These are phyloP conservation scores for Smithornis capensis DNA, from an alignment of 2,113 vertebrate genomes.

Conservation along the genomic window DNA sequence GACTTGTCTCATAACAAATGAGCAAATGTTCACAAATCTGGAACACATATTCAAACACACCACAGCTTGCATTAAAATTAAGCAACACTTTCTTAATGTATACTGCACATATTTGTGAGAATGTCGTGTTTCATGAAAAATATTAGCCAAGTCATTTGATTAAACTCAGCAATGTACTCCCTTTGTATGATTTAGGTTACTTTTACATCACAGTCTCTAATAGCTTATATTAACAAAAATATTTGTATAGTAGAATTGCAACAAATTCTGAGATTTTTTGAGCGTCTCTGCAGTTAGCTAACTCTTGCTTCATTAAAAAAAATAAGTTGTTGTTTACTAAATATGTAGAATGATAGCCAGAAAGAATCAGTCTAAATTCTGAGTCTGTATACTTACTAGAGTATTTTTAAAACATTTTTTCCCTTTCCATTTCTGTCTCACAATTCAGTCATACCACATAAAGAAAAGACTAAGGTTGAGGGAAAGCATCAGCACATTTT, in stretches of 20 bases:
- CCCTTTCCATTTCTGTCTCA: not conserved
- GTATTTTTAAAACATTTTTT: not conserved
- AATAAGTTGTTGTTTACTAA: not conserved
- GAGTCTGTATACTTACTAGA: not conserved
- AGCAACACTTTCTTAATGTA: not conserved
- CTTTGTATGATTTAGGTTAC: not conserved
- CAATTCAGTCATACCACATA: not conserved
- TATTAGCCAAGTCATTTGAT: not conserved
- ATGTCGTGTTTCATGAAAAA: not conserved
- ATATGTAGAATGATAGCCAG: not conserved
- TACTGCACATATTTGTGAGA: not conserved
- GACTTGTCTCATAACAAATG: conserved; percentile 26
- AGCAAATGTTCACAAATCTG: conserved; percentile 54
- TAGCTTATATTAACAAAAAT: not conserved
- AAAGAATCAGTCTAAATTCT: not conserved
- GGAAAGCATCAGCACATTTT: not conserved
- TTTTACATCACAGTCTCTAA: not conserved
- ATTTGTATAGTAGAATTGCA: not conserved
- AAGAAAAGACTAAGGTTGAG: not conserved
- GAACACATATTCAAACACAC: conserved; percentile 41
- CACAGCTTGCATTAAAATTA: conserved; percentile 1
- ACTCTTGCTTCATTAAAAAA: not conserved
- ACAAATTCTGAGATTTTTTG: not conserved
- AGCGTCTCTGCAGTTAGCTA: not conserved
- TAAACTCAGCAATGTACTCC: not conserved